phyloP scores from a whole-genome alignment of 2,888 invertebrate species.

The Zaprionus bogoriensis region DNA sequence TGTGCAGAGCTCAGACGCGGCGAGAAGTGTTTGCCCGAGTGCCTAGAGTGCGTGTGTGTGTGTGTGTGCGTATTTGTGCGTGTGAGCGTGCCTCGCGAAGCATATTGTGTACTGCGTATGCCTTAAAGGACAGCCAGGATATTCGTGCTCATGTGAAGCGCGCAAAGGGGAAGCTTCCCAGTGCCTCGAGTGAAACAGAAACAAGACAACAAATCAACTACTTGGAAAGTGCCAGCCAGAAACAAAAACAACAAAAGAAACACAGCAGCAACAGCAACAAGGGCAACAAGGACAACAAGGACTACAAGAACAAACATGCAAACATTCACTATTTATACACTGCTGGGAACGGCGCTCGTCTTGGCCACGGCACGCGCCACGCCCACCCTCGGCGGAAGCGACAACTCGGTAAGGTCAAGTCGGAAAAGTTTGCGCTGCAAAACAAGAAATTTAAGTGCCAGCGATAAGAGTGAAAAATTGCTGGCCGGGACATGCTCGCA shows the following conservation, averaged over 20 bases:
- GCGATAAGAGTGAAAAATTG: slow-evolving; percentile 38
- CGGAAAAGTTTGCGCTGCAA: slow-evolving; percentile 3
- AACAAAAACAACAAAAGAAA: slow-evolving; percentile 3
- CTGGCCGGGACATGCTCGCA: slow-evolving; percentile 19
- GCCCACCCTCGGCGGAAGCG: slow-evolving; percentile 76
- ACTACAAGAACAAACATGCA: slow-evolving; percentile 62
- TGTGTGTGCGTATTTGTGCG: slow-evolving; percentile 23
- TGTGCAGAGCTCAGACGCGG: slow-evolving; percentile 50
- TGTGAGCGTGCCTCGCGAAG: slow-evolving; percentile 19
- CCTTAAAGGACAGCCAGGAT: slow-evolving; percentile 43
- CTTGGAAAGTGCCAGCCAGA: slow-evolving; percentile 8
- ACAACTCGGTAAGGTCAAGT: slow-evolving; percentile 76
- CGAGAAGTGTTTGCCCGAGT: slow-evolving; percentile 23
- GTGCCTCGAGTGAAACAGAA: slow-evolving; percentile 27
- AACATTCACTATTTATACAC: slow-evolving; percentile 56
- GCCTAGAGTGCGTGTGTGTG: background rate
- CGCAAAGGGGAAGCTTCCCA: slow-evolving; percentile 1
- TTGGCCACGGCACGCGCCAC: slow-evolving; percentile 66
- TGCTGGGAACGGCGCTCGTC: slow-evolving; percentile 59
- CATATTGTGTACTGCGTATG: background rate
- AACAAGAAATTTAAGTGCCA: slow-evolving; percentile 11
- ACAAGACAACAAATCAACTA: slow-evolving; percentile 21
- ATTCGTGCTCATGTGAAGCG: slow-evolving; percentile 30
- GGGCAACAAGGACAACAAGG: slow-evolving; percentile 17
- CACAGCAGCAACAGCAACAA: slow-evolving; percentile 11